Evolutionary conservation across 1,140 invertebrate genomes (phyloP), one percentile per base, ranked within the genome.

Genomic region (Zaprionus tsacasi): DNA sequence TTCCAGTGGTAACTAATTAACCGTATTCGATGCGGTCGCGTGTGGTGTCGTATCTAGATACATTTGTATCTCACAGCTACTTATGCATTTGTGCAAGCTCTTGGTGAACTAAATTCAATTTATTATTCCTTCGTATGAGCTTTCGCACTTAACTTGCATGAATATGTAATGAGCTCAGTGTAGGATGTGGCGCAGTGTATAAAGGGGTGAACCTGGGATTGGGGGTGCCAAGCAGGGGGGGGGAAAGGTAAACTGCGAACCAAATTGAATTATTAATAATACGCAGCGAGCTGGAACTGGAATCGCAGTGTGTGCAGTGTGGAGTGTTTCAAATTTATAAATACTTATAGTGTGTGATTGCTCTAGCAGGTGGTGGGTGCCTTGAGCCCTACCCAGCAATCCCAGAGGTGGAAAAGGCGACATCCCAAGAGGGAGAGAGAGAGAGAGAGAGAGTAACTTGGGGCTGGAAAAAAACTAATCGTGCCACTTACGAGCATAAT

Each of bases 191-290:
- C 30, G 71, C 30, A 45, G 38, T 43, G 38, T 43, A 17, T 43
- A 70, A 59, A 25, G 71, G 55, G 52, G 57, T 55, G 17, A 43
- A 27, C 57, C 30, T 17, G 2, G 1, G 15, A 25, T 21, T 21
- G 21, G 21, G 21, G 21, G n/a, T 6, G 40, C 36, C 59, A 21
- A 21, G 21, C 21, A 21, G 21, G 21, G 2, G 21, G 15, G 30
- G 61, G 50, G n/a, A n/a, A 36, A 36, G 35, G 35, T 63, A 80
- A 55, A 66, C 70, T 87, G 71, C 61, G 72, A 82, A 60, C 68
- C 68, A 88, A 88, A 88, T 88, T 89, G 74, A 88, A 88, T 88
- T 88, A 88, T 88, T 88, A 83, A 89, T 88, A 89, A 89, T 74
- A 88, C 83, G 70, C 83, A 82, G 66, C 50, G 67, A 52, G 48